Conservation (phyloP, 2,113 vertebrate species). For the Syrmaticus mikado region DNA sequence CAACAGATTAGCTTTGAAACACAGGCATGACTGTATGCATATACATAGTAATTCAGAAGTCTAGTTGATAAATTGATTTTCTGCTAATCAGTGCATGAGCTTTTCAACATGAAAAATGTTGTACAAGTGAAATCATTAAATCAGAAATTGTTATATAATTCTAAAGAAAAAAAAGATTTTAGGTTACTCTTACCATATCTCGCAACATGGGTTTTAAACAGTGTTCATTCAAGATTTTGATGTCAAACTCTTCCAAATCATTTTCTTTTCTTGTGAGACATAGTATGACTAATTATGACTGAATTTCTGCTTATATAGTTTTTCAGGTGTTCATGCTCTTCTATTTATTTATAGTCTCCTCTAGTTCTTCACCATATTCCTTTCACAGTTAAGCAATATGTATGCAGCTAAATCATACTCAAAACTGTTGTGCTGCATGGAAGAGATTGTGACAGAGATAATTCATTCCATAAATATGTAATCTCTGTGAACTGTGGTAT, state of each 20-base stretch:
- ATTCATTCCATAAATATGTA: not conserved
- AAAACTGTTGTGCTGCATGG: not conserved
- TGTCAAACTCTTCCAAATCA: not conserved
- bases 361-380: not conserved
- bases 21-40: not conserved
- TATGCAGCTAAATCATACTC: not conserved
- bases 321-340: not conserved
- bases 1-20: not conserved
- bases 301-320: not conserved
- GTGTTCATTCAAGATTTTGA: not conserved
- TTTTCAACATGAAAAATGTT: not conserved
- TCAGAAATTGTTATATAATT: not conserved
- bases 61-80: not conserved
- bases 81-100: not conserved
- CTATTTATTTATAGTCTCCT: not conserved
- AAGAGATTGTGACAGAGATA: not conserved
- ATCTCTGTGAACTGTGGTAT: not conserved
- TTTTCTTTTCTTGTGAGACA: not conserved
- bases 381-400: not conserved
- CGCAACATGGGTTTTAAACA: not conserved
- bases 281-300: not conserved
- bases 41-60: not conserved
- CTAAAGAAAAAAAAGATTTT: not conserved
- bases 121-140: not conserved
- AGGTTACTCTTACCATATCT: not conserved